Percentiles rank a stretch among this genome's conserved stretches.
Evolutionary conservation across 2,888 invertebrate genomes (phyloP).

Genomic region (Temnothorax rugatulus): DNA sequence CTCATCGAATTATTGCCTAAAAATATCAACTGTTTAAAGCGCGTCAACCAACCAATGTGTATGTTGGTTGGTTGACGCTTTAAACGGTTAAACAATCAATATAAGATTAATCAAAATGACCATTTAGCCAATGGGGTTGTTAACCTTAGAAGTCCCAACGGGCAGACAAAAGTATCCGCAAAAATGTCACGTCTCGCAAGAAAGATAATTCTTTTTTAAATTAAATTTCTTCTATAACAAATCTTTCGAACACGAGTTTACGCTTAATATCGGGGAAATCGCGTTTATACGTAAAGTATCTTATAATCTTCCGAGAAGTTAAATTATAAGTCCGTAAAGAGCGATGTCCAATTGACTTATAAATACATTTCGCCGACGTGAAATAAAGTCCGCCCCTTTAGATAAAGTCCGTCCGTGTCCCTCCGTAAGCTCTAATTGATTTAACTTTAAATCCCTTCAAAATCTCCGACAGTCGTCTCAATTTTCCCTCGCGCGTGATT

Average conservation of each 20-base stretch:
- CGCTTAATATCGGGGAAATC: neutral
- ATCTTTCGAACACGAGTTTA: neutral
- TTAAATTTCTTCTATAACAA: constrained; percentile 18
- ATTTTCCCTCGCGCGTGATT: neutral
- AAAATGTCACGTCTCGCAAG: constrained; percentile 13
- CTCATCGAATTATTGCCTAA: no score
- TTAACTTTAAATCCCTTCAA: constrained; percentile 50
- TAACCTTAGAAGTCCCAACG: constrained; percentile 19
- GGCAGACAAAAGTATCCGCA: constrained; percentile 7
- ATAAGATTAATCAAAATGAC: no score
- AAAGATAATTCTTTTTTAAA: constrained; percentile 25
- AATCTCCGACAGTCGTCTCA: constrained; percentile 45
- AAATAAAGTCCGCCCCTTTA: constrained; percentile 19
- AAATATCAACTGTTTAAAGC: no score
- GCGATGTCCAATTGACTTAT: constrained; percentile 18
- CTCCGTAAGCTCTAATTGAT: constrained; percentile 49
- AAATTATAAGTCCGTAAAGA: constrained; percentile 24
- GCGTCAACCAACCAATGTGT: no score
- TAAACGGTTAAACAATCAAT: no score
- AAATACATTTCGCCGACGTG: constrained; percentile 38
- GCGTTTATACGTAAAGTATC: constrained; percentile 22
- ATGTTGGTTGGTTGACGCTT: no score
- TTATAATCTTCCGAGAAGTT: constrained; percentile 14
- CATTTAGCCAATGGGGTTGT: no score
- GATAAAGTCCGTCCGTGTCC: neutral